Evolutionary conservation across 2,888 invertebrate species (phyloP).

Genomic region (Hipparchia sbordonii): DNA sequence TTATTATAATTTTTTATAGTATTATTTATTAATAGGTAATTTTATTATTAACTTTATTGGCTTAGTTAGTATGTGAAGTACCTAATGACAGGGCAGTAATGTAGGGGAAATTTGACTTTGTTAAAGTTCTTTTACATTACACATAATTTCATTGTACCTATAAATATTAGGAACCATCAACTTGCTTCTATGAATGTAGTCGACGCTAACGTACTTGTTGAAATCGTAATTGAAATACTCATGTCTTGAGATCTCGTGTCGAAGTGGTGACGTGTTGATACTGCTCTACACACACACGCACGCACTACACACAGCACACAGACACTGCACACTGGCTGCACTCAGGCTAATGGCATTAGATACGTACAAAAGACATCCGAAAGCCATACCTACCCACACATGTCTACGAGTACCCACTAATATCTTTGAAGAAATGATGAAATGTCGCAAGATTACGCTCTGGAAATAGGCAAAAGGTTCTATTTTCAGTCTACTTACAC

Average conservation of each 20-base stretch:
- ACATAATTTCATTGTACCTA: too few species aligned
- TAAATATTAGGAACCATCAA: too few species aligned
- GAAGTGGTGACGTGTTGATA: neutral
- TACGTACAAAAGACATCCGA: slow-evolving; percentile 12
- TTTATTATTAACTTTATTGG: too few species aligned
- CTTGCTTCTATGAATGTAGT: too few species aligned
- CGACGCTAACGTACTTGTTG: neutral
- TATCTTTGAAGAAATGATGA: slow-evolving; percentile 8
- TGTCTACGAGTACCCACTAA: neutral
- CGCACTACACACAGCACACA: neutral
- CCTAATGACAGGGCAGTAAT: too few species aligned
- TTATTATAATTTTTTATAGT: too few species aligned
- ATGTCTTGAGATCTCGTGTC: slow-evolving; percentile 7
- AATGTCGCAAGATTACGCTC: slow-evolving; percentile 5
- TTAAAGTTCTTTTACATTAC: too few species aligned
- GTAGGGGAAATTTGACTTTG: too few species aligned
- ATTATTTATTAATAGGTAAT: too few species aligned
- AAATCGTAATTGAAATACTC: neutral
- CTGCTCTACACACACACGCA: neutral
- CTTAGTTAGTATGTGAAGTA: too few species aligned
- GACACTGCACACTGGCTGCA: neutral
- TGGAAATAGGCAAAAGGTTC: neutral
- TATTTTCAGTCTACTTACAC: neutral
- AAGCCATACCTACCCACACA: slow-evolving; percentile 1
- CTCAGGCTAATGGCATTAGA: slow-evolving; percentile 16